A percentile compares a stretch with the other conserved stretches of the same genome.
These are phyloP conservation scores for Melikaiella ostensackeni DNA, from an alignment of 2,888 invertebrate genomes.

Conservation along the genomic window DNA sequence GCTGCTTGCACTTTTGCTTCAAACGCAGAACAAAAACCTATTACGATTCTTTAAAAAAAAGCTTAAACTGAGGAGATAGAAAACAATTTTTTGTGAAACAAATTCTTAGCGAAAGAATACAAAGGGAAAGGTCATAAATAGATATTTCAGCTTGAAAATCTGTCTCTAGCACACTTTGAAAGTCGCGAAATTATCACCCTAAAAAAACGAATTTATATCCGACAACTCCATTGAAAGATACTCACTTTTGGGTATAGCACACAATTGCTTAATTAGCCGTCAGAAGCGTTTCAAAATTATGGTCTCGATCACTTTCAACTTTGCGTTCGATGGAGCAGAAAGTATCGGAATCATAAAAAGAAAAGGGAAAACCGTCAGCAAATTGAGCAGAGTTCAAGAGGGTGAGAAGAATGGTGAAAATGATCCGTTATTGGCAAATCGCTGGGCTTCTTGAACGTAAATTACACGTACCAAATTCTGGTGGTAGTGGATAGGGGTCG, in stretches of 20 bases:
- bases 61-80: not conserved
- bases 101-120: not conserved
- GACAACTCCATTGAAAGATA: not conserved
- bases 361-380: constrained; percentile 24
- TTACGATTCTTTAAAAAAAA: not conserved
- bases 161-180: not conserved
- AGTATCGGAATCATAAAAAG: not conserved
- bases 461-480: constrained; percentile 28
- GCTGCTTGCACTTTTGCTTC: not conserved
- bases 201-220: not conserved
- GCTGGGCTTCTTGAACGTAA: constrained; percentile 25
- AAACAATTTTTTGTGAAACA: not conserved
- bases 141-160: not conserved
- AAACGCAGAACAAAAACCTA: not conserved
- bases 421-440: constrained; percentile 27
- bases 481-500: constrained; percentile 9
- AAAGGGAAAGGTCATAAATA: not conserved
- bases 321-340: constrained; percentile 19
- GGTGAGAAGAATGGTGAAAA: constrained; percentile 36
- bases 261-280: constrained; percentile 19
- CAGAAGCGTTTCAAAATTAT: constrained; percentile 22
- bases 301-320: not conserved
- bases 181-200: not conserved
- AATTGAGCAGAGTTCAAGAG: constrained; percentile 35
- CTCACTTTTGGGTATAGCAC: not conserved